phyloP scores from a whole-genome alignment of 2,797 vertebrate species.

The Taeniopygia guttata region DNA sequence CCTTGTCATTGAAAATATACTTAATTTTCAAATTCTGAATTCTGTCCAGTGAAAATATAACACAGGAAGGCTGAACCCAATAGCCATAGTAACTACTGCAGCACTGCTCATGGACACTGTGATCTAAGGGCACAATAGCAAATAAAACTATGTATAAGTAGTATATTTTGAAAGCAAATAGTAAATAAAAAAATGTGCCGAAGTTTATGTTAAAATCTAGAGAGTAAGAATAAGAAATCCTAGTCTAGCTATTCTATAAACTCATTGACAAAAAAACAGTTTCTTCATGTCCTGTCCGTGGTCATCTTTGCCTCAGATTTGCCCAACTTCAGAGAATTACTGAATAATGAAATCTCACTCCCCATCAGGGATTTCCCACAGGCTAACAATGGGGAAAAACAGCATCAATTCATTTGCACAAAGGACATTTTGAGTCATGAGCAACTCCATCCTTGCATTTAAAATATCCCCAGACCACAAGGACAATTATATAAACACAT shows the following conservation, averaged over 20 bases:
- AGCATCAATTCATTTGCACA: not conserved
- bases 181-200: not conserved
- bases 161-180: not conserved
- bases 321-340: not conserved
- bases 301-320: not conserved
- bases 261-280: not conserved
- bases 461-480: not conserved
- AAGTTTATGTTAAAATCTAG: not conserved
- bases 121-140: not conserved
- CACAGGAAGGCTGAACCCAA: not conserved
- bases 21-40: not conserved
- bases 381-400: not conserved
- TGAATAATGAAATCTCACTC: not conserved
- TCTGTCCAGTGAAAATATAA: not conserved
- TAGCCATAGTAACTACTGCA: not conserved
- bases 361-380: not conserved
- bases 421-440: not conserved
- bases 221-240: not conserved
- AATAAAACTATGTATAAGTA: not conserved
- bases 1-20: not conserved
- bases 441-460: not conserved
- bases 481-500: not conserved
- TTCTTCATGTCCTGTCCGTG: not conserved
- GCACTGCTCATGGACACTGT: not conserved
- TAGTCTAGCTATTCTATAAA: not conserved